Conservation (phyloP, 1,140 invertebrate genomes). For the Drosophila hydei region DNA sequence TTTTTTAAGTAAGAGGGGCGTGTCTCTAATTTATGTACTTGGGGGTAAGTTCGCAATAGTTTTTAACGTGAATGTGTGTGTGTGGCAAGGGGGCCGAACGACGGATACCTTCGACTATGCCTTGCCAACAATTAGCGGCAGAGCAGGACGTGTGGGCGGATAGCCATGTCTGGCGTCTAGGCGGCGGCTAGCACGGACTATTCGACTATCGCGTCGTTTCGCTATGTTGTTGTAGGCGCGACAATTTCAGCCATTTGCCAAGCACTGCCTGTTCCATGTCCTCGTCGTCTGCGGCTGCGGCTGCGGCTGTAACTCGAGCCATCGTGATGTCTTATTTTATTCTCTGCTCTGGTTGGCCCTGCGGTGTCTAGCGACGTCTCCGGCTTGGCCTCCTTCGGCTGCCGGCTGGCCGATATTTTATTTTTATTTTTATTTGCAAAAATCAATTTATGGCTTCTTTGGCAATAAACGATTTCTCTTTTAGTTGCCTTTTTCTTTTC, state of each 20-base stretch:
- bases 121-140: neutral
- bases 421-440: slow-evolving; percentile 82
- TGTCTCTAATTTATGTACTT: slow-evolving; percentile 73
- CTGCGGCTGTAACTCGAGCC: slow-evolving; percentile 21
- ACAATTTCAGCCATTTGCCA: slow-evolving; percentile 35
- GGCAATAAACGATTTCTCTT: slow-evolving; percentile 82
- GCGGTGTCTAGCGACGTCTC: slow-evolving; percentile 2
- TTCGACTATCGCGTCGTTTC: slow-evolving; percentile 46
- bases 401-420: slow-evolving; percentile 71
- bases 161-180: slow-evolving; percentile 60
- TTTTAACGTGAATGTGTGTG: slow-evolving; percentile 72
- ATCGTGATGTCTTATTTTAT: slow-evolving; percentile 73
- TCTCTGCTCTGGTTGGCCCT: slow-evolving; percentile 11
- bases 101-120: slow-evolving; percentile 16
- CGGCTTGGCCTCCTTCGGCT: slow-evolving; percentile 10
- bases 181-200: slow-evolving; percentile 26
- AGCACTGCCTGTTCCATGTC: neutral
- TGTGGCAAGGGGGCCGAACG: slow-evolving; percentile 7
- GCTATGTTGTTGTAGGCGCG: slow-evolving; percentile 39
- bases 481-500: slow-evolving; percentile 76
- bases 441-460: slow-evolving; percentile 81
- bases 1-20: slow-evolving; percentile 7
- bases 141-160: neutral
- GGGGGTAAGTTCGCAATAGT: slow-evolving; percentile 69
- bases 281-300: neutral